Percentiles rank a stretch among this genome's conserved stretches.
phyloP scores from a whole-genome alignment of 2,888 invertebrate species.

The Caenorhabditis sp. region DNA sequence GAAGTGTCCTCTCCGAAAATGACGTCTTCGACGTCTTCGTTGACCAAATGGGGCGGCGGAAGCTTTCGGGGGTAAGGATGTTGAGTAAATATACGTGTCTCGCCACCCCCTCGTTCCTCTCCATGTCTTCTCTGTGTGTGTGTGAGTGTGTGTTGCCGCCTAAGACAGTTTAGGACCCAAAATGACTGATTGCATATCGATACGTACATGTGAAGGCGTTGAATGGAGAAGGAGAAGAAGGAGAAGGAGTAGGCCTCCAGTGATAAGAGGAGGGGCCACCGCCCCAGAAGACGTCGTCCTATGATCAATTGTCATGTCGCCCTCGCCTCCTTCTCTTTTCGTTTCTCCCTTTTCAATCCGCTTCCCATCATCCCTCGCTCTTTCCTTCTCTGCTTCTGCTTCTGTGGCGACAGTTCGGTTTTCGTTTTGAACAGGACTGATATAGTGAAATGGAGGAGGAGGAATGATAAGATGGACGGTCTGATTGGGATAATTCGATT shows the following conservation, averaged over 20 bases:
- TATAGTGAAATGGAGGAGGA: slow-evolving; percentile 8
- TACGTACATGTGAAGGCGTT: slow-evolving; percentile 14
- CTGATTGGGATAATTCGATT: slow-evolving; percentile 19
- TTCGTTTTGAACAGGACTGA: slow-evolving; percentile 48
- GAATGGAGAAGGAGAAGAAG: slow-evolving; percentile 23
- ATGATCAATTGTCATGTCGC: slow-evolving; percentile 34
- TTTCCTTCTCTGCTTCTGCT: neutral
- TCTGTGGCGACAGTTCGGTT: slow-evolving; percentile 29
- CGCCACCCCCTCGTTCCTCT: neutral
- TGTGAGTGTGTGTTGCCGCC: neutral
- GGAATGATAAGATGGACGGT: slow-evolving; percentile 1
- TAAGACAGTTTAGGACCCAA: slow-evolving; percentile 28
- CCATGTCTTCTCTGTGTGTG: neutral
- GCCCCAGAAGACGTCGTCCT: slow-evolving; percentile 31
- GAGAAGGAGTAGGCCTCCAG: slow-evolving; percentile 20
- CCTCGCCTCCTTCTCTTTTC: slow-evolving; percentile 12
- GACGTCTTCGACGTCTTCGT: slow-evolving; percentile 14
- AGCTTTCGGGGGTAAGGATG: slow-evolving; percentile 1
- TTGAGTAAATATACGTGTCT: slow-evolving; percentile 15
- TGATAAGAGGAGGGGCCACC: slow-evolving; percentile 51
- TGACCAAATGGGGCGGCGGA: slow-evolving; percentile 43
- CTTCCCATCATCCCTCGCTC: neutral
- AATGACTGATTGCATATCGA: slow-evolving; percentile 27
- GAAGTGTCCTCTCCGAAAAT: slow-evolving; percentile 6
- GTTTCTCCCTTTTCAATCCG: slow-evolving; percentile 37